Base-by-base conservation (phyloP, 2,888 invertebrate species). In the Papilio protenor region DNA sequence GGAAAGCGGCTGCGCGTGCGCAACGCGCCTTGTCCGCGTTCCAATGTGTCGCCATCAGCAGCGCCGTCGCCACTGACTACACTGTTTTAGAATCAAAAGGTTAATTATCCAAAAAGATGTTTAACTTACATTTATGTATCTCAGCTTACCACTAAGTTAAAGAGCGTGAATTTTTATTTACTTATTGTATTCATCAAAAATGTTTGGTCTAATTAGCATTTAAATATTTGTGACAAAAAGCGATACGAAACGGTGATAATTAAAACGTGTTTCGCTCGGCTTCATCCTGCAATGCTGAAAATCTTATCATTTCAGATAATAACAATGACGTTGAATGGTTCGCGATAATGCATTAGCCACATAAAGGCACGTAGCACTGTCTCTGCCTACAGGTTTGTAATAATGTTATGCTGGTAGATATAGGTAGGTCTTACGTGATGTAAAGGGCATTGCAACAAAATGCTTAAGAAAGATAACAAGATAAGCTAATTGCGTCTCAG, bases 301-400 rank as follows among this genome's bases (percentile, higher is more conserved):
- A 88, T 87, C 87, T 92, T 92, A 93, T 93, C 93, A 85, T 74
- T 84, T 82, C 81, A 89, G 90, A 92, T 91, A 91, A 87, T 83
- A 80, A 82, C 81, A 82, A 83, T 91, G 90, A 92, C 92, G 91
- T 87, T 85, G 81, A 82, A 82, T 80, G 77, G 79, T 86, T 87
- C 87, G 88, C 87, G 89, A 86, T 87, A 86, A 83, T 83, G 81
- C 83, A 81, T 83, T 87, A 86, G 87, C 84, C 82, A 82, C 84
- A 84, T 84, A 82, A 81, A 84, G 85, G 84, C 87, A 88, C 87
- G 87, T 87, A 85, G 80, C 82, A 79, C 82, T 79, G 59, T 52
- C 69, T 81, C 75, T 79, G 79, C 77, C 70, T 82, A 81, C 77
- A 73, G 75, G 73, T 75, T 45, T 75, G 77, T 79, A 73, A 75